Evolutionary conservation across 2,113 vertebrate species (phyloP).

Genomic region (human): GRCh38 chr19:10881001-10881500

Average conservation of each 20-base stretch:
- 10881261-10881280: not conserved
- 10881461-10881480: not conserved
- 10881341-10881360: not conserved
- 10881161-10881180: too few species aligned
- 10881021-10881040: not conserved
- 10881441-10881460: not conserved
- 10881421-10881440: not conserved
- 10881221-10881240: not conserved
- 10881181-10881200: too few species aligned
- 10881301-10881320: not conserved
- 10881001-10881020: not conserved
- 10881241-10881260: not conserved
- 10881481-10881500: not conserved
- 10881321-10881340: not conserved
- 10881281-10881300: not conserved
- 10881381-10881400: not conserved
- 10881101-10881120: not conserved
- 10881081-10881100: not conserved
- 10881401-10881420: not conserved
- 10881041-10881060: not conserved
- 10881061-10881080: not conserved
- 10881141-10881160: too few species aligned
- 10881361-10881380: not conserved
- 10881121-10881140: too few species aligned
- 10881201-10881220: not conserved